Percentiles rank a stretch among this genome's conserved stretches.
Evolutionary conservation across 2,888 invertebrate species (phyloP).

Genomic region (Salpingus planirostris): DNA sequence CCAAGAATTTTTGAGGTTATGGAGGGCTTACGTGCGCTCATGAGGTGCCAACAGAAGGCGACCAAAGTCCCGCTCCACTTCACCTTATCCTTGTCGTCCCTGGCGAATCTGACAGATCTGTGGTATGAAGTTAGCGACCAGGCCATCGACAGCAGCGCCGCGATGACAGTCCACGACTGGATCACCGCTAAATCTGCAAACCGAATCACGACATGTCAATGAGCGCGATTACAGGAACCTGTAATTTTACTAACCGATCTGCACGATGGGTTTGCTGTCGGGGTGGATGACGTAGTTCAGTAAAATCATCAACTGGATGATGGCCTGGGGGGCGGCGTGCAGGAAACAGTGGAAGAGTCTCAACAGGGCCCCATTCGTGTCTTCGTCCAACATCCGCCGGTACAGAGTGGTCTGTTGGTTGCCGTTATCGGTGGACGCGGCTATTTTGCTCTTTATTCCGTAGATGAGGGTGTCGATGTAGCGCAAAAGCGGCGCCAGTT

Average conservation of each 20-base stretch:
- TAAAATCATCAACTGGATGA: slow-evolving; percentile 40
- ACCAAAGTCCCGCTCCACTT: slow-evolving; percentile 44
- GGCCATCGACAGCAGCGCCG: slow-evolving; percentile 49
- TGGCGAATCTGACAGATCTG: slow-evolving; percentile 48
- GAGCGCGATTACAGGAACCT: not conserved
- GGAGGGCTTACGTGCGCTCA: slow-evolving; percentile 43
- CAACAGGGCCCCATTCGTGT: slow-evolving; percentile 41
- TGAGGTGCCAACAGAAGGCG: slow-evolving; percentile 51
- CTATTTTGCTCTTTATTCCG: slow-evolving; percentile 38
- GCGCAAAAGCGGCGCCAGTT: slow-evolving; percentile 43
- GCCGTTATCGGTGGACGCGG: slow-evolving; percentile 30
- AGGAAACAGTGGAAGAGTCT: slow-evolving; percentile 42
- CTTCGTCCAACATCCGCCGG: slow-evolving; percentile 42
- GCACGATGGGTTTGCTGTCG: slow-evolving; percentile 15
- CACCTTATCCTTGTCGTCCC: slow-evolving; percentile 48
- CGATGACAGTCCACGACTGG: slow-evolving; percentile 44
- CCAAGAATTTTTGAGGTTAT: not conserved
- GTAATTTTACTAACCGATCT: slow-evolving; percentile 4
- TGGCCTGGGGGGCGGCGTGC: slow-evolving; percentile 41
- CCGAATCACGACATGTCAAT: no score
- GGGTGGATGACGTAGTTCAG: slow-evolving; percentile 29
- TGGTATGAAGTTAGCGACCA: slow-evolving; percentile 55
- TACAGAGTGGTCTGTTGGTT: slow-evolving; percentile 35
- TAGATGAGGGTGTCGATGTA: slow-evolving; percentile 41
- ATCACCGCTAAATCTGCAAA: slow-evolving; percentile 37